Evolutionary conservation across 2,888 invertebrate genomes (phyloP).

Genomic region (Uloborus plumipes): DNA sequence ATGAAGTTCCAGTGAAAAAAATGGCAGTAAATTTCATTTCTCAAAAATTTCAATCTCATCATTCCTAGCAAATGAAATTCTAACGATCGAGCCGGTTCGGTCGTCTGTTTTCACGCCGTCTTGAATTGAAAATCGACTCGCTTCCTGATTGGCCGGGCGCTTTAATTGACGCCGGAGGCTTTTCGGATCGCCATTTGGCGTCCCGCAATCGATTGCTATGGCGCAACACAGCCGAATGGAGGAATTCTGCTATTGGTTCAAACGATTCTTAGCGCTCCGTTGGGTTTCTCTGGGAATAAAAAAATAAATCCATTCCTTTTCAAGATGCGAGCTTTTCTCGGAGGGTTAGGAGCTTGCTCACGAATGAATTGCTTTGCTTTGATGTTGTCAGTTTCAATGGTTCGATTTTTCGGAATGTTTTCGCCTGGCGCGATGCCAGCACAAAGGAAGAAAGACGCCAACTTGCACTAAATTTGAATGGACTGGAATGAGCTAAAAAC

Average conservation of each 20-base stretch:
- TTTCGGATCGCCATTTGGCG: constrained; percentile 61
- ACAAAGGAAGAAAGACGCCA: not conserved
- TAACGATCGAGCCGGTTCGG: constrained; percentile 38
- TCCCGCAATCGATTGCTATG: constrained; percentile 57
- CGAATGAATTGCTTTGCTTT: constrained; percentile 54
- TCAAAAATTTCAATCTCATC: constrained; percentile 4
- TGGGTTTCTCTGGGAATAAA: constrained; percentile 21
- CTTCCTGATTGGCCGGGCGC: constrained; percentile 59
- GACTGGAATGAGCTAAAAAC: no score
- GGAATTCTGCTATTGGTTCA: constrained; percentile 52
- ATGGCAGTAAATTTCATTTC: constrained; percentile 9
- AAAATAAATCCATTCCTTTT: constrained; percentile 17
- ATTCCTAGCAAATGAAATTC: constrained; percentile 38
- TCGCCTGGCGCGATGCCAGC: constrained; percentile 14
- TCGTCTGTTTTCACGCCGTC: constrained; percentile 46
- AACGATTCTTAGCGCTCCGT: constrained; percentile 22
- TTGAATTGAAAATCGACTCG: constrained; percentile 63
- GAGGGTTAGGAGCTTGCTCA: constrained; percentile 22
- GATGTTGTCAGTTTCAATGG: constrained; percentile 43
- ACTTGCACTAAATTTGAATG: no score
- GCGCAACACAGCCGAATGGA: constrained; percentile 23
- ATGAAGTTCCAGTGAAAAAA: not conserved
- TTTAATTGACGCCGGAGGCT: constrained; percentile 63
- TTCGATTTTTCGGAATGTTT: constrained; percentile 21
- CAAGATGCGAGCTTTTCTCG: constrained; percentile 19